A percentile compares a stretch with the other conserved stretches of the same genome.
Evolutionary conservation across 1,140 invertebrate genomes (phyloP).

Genomic region (Venustaconcha ellipsiformis): DNA sequence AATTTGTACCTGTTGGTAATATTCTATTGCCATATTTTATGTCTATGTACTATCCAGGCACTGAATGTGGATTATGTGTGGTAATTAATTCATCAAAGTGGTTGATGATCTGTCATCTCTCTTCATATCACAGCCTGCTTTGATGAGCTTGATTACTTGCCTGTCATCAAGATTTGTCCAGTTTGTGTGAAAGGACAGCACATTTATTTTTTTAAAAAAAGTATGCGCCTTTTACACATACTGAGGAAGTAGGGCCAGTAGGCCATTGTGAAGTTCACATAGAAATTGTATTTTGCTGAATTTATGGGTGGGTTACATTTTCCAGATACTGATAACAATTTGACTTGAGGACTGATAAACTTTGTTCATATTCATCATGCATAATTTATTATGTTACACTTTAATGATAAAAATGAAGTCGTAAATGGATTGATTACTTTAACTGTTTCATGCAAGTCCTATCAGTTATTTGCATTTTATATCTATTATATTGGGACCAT

Average conservation of each 20-base stretch:
- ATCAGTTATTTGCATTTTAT: no score
- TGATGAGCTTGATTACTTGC: constrained; percentile 23
- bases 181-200: neutral
- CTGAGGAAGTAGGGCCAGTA: neutral
- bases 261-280: neutral
- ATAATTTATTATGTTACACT: no score
- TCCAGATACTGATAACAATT: no score
- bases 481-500: no score
- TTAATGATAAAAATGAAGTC: no score
- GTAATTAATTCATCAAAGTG: constrained; percentile 21
- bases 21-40: neutral
- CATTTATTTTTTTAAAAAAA: neutral
- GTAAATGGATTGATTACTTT: no score
- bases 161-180: no score
- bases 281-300: neutral
- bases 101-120: constrained; percentile 26
- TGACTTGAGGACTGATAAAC: no score
- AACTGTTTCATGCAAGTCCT: no score
- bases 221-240: neutral
- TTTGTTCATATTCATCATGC: no score
- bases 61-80: neutral
- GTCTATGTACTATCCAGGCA: neutral
- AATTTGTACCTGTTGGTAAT: neutral
- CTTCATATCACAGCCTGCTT: constrained; percentile 36
- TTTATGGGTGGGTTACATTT: no score